Percentiles rank a stretch among this genome's conserved stretches.
Evolutionary conservation across 2,797 vertebrate genomes (phyloP).

Genomic region (Pristis pectinata): DNA sequence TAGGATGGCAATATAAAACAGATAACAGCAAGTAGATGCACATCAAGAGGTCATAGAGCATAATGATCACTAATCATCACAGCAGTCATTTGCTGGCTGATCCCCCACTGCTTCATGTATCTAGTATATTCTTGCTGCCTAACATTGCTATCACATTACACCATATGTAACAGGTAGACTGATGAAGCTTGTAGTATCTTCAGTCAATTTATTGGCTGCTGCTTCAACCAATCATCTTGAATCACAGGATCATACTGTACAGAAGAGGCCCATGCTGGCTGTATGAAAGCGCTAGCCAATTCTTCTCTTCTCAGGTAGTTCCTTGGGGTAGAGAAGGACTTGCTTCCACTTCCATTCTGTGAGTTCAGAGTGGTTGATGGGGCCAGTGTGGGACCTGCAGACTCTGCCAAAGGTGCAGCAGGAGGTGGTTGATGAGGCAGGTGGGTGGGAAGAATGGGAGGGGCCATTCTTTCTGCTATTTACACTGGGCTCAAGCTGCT

Average conservation of each 20-base stretch:
- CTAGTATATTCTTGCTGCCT: not conserved
- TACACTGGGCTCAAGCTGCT: too few relatives aligned
- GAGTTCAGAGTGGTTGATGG: too few relatives aligned
- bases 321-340: too few relatives aligned
- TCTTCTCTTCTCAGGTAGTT: too few relatives aligned
- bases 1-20: not conserved
- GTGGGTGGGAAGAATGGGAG: too few relatives aligned
- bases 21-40: not conserved
- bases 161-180: not conserved
- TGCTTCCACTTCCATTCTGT: too few relatives aligned
- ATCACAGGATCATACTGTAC: not conserved
- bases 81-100: conserved; percentile 6
- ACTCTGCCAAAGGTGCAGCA: too few relatives aligned
- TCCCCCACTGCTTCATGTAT: not conserved
- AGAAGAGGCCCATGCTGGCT: not conserved
- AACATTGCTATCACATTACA: not conserved
- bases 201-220: not conserved
- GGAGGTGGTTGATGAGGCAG: too few relatives aligned
- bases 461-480: too few relatives aligned
- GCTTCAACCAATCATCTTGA: not conserved
- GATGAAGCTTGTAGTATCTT: not conserved
- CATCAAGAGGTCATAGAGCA: not conserved
- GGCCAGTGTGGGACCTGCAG: too few relatives aligned
- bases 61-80: not conserved
- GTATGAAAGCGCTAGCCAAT: not conserved